A percentile compares a stretch with the other conserved stretches of the same genome.
Conservation (phyloP, 2,797 vertebrate species). For the Tadarida brasiliensis region DNA sequence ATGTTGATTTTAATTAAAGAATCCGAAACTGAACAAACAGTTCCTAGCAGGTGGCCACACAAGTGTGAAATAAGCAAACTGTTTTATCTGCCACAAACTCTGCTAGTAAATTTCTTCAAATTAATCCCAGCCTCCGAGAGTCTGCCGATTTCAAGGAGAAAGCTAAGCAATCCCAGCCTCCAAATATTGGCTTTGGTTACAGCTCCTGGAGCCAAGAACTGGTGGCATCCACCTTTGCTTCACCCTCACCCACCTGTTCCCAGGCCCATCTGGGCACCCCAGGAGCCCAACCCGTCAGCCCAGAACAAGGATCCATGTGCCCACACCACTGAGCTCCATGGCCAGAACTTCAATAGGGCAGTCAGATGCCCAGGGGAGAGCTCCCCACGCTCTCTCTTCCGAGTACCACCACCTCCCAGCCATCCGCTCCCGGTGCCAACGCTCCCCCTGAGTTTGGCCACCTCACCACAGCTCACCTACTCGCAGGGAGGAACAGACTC, state of each 20-base stretch:
- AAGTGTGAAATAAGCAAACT: conserved; percentile 93
- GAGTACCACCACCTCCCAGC: background rate
- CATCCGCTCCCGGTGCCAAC: background rate
- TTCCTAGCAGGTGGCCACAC: conserved; percentile 90
- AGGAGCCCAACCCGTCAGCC: background rate
- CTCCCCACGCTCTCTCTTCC: background rate
- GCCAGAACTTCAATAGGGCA: background rate
- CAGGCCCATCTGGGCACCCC: background rate
- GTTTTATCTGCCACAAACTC: conserved; percentile 89
- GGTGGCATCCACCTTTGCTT: conserved; percentile 23
- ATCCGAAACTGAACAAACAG: conserved; percentile 91
- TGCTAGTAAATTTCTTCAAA: conserved; percentile 89
- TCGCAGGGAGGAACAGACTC: background rate
- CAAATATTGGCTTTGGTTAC: conserved; percentile 83
- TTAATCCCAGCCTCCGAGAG: conserved; percentile 88
- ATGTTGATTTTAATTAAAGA: conserved; percentile 93
- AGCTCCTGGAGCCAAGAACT: background rate
- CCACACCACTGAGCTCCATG: background rate
- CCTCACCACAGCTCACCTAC: background rate
- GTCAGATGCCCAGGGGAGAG: background rate
- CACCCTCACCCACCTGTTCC: background rate
- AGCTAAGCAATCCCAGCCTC: conserved; percentile 62
- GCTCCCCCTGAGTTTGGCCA: background rate
- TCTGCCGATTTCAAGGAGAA: conserved; percentile 78
- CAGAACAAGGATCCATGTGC: background rate